Evolutionary conservation across 2,888 invertebrate species (phyloP).

Genomic region (Limnephilus auricula): DNA sequence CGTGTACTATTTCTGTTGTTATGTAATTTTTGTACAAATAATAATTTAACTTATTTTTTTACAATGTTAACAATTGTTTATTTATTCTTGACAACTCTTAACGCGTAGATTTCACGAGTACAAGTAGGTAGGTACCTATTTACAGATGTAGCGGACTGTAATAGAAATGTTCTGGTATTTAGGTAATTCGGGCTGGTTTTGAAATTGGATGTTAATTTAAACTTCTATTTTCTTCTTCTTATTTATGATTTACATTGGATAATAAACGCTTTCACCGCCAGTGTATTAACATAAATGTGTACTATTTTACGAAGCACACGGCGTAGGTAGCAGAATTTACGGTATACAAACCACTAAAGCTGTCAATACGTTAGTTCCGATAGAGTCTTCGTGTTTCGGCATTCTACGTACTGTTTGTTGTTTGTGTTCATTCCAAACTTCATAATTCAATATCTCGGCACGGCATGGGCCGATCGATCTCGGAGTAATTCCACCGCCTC

Average conservation of each 20-base stretch:
- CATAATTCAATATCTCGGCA: slow-evolving; percentile 36
- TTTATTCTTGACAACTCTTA: background rate
- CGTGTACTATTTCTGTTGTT: too few relatives aligned
- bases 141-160: too few relatives aligned
- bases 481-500: slow-evolving; percentile 11
- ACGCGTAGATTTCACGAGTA: background rate
- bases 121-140: too few relatives aligned
- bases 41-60: background rate
- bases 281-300: background rate
- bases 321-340: background rate
- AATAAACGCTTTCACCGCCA: background rate
- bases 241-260: background rate
- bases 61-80: background rate
- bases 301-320: background rate
- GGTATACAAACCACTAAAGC: background rate
- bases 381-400: slow-evolving; percentile 13
- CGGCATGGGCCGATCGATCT: slow-evolving; percentile 41
- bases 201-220: background rate
- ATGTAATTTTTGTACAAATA: background rate
- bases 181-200: background rate
- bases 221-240: background rate
- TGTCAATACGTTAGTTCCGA: slow-evolving; percentile 17
- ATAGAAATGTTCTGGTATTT: background rate
- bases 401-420: background rate
- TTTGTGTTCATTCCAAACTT: background rate